Evolutionary conservation across 64 coral and sea anemone species (phyloP).

Genomic region (Porites australiensis): DNA sequence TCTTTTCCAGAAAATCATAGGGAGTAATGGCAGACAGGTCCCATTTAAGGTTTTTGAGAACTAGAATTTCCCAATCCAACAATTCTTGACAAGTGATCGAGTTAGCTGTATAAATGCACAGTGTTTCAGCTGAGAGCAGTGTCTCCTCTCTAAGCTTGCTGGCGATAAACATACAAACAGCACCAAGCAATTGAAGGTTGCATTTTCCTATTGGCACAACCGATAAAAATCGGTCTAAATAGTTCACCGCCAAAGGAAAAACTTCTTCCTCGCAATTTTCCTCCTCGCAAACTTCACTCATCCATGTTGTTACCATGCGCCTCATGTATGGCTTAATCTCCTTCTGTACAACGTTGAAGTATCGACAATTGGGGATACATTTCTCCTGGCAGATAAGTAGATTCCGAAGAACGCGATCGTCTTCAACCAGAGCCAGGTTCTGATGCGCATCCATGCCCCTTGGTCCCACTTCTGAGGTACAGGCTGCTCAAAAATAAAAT

Average conservation of each 20-base stretch:
- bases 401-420: constrained; percentile 94
- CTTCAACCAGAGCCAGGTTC: constrained; percentile 84
- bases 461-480: too few relatives aligned
- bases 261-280: constrained; percentile 97
- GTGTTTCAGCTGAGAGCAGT: too few relatives aligned
- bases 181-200: constrained; percentile 91
- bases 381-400: constrained; percentile 88
- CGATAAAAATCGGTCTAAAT: constrained; percentile 97
- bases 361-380: constrained; percentile 84
- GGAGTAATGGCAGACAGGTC: neutral
- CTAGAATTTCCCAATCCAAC: too few relatives aligned
- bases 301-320: too few relatives aligned
- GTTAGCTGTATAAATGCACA: too few relatives aligned
- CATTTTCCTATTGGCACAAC: constrained; percentile 84
- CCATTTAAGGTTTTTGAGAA: too few relatives aligned
- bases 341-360: constrained; percentile 92
- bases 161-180: constrained; percentile 98
- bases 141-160: constrained; percentile 94
- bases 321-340: constrained; percentile 95
- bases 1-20: constrained; percentile 94
- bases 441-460: constrained; percentile 78
- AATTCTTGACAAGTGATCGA: too few relatives aligned
- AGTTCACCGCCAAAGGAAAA: constrained; percentile 98
- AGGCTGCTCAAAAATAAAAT: too few relatives aligned
- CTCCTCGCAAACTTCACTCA: constrained; percentile 99